Evolutionary conservation across 2,888 invertebrate genomes (phyloP).

Genomic region (Amiota communis): DNA sequence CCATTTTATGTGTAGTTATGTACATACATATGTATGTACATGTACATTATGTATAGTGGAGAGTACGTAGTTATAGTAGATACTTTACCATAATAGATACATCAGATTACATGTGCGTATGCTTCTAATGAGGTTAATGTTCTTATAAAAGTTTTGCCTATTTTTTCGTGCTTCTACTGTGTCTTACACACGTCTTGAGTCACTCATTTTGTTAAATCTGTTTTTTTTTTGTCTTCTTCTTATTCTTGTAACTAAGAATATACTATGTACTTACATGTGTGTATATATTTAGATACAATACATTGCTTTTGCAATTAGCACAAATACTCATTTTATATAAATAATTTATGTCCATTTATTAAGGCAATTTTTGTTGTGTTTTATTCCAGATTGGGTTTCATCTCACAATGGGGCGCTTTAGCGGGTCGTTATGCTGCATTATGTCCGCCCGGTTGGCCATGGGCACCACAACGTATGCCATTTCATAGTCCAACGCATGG

Average conservation of each 20-base stretch:
- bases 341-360: slow-evolving; percentile 48
- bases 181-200: neutral
- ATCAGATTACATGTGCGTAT: neutral
- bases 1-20: neutral
- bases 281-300: neutral
- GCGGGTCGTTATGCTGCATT: slow-evolving; percentile 83
- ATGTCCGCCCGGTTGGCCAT: slow-evolving; percentile 79
- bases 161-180: neutral
- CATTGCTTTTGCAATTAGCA: slow-evolving; percentile 41
- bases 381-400: slow-evolving; percentile 82
- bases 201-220: neutral
- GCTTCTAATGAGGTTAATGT: slow-evolving; percentile 28
- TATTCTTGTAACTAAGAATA: neutral
- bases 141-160: slow-evolving; percentile 1
- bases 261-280: slow-evolving; percentile 21
- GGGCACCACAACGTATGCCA: slow-evolving; percentile 75
- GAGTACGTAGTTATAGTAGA: too few relatives aligned
- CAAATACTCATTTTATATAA: slow-evolving; percentile 29
- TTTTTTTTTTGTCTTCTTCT: neutral
- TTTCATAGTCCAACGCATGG: slow-evolving; percentile 80
- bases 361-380: slow-evolving; percentile 36
- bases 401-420: slow-evolving; percentile 86
- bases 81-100: neutral
- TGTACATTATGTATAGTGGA: too few relatives aligned
- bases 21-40: neutral